phyloP scores from a whole-genome alignment of 2,888 invertebrate genomes.

The Eupithecia insigniata region DNA sequence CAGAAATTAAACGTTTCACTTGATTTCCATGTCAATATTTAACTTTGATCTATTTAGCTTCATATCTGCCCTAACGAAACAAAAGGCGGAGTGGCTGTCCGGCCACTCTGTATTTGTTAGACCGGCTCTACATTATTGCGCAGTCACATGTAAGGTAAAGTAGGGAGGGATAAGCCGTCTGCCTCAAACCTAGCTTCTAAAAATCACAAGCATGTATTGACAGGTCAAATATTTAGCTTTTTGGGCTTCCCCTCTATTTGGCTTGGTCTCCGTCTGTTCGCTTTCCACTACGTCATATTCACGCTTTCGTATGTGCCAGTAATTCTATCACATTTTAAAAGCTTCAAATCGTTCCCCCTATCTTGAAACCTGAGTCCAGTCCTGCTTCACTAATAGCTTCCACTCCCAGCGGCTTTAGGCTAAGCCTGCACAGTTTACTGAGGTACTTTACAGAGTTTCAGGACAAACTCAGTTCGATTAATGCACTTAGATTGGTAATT shows the following conservation, averaged over 20 bases:
- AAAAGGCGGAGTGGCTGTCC: too few species aligned
- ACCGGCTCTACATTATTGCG: too few species aligned
- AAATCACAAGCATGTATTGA: too few species aligned
- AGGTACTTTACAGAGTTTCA: constrained; percentile 27
- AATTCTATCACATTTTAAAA: not conserved
- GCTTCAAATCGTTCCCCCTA: not conserved
- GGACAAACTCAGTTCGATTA: constrained; percentile 19
- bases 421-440: constrained; percentile 31
- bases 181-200: too few species aligned
- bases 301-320: not conserved
- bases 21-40: too few species aligned
- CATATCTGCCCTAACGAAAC: too few species aligned
- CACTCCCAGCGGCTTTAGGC: constrained; percentile 26
- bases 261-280: not conserved
- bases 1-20: too few species aligned
- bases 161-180: too few species aligned
- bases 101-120: too few species aligned
- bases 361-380: constrained; percentile 14
- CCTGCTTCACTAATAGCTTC: constrained; percentile 24
- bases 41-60: too few species aligned
- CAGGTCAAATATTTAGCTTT: too few species aligned
- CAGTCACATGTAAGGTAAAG: too few species aligned
- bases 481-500: constrained; percentile 5
- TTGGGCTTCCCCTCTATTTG: not conserved
- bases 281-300: not conserved